Percentiles rank a stretch among this genome's conserved stretches.
Conservation (phyloP, 2,888 invertebrate species). For the Hirtodrosophila alboralis region DNA sequence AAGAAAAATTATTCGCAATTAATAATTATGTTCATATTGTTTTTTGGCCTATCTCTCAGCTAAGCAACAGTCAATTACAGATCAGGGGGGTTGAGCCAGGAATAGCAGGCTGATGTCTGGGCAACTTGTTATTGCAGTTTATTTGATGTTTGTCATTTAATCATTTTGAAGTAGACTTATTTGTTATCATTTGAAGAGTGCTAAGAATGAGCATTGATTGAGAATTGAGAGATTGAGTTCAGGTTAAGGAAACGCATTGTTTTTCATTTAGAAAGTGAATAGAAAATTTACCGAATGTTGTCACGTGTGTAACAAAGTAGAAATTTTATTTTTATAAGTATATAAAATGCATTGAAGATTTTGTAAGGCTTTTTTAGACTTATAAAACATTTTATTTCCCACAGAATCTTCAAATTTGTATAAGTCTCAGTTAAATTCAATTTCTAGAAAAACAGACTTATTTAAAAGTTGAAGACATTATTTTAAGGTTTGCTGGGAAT, state of each 20-base stretch:
- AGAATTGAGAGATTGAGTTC: background rate
- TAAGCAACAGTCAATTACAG: constrained; percentile 37
- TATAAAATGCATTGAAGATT: too few relatives aligned
- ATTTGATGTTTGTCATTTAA: constrained; percentile 79
- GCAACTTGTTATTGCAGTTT: constrained; percentile 71
- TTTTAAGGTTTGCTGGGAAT: too few relatives aligned
- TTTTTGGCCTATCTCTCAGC: constrained; percentile 48
- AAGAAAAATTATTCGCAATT: constrained; percentile 79
- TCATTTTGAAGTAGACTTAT: constrained; percentile 72
- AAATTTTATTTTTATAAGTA: too few relatives aligned
- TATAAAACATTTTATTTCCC: too few relatives aligned
- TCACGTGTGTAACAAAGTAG: too few relatives aligned
- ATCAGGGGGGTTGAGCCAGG: constrained; percentile 8
- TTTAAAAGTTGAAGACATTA: too few relatives aligned
- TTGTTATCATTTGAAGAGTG: constrained; percentile 61
- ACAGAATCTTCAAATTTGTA: too few relatives aligned
- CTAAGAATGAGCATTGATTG: constrained; percentile 48
- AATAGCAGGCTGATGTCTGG: constrained; percentile 10
- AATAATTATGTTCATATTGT: constrained; percentile 79
- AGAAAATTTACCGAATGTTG: too few relatives aligned
- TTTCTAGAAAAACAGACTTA: too few relatives aligned
- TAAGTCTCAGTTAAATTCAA: too few relatives aligned
- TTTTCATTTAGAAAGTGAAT: too few relatives aligned
- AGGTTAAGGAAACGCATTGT: background rate
- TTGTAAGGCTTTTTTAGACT: too few relatives aligned